phyloP scores from a whole-genome alignment of 2,113 vertebrate genomes.

The Tupaia chinensis region DNA sequence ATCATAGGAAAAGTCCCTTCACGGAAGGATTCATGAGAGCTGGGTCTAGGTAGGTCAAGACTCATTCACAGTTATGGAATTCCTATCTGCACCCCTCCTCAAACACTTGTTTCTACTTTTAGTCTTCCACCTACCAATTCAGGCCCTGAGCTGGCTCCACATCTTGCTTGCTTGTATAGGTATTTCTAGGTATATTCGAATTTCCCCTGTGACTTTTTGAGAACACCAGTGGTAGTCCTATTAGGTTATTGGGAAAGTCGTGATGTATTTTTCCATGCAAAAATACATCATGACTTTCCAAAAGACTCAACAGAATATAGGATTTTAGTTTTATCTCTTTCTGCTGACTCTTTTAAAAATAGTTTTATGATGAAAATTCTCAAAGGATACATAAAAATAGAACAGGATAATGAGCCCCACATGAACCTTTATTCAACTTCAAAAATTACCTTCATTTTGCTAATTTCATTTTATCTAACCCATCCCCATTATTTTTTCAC shows the following conservation, averaged over 20 bases:
- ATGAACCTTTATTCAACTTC: background rate
- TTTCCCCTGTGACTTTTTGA: background rate
- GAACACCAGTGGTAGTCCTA: background rate
- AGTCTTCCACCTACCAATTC: background rate
- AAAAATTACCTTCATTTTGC: conserved; percentile 4
- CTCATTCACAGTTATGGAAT: background rate
- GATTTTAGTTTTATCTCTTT: conserved; percentile 9
- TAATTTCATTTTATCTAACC: conserved; percentile 3
- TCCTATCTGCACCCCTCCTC: background rate
- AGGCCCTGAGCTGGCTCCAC: background rate
- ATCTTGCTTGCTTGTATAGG: background rate
- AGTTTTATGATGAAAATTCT: conserved; percentile 2
- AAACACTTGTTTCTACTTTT: background rate
- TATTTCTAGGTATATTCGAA: background rate
- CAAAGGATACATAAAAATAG: conserved; percentile 7
- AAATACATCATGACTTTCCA: too few species aligned
- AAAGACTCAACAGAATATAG: background rate
- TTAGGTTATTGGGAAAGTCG: too few species aligned
- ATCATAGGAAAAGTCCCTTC: background rate
- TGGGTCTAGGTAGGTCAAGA: background rate
- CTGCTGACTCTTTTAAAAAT: background rate
- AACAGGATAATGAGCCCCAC: background rate
- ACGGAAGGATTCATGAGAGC: background rate
- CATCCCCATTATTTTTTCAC: background rate
- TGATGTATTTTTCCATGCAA: too few species aligned